phyloP scores from a whole-genome alignment of 2,888 invertebrate species.

The Brachycybe producta region DNA sequence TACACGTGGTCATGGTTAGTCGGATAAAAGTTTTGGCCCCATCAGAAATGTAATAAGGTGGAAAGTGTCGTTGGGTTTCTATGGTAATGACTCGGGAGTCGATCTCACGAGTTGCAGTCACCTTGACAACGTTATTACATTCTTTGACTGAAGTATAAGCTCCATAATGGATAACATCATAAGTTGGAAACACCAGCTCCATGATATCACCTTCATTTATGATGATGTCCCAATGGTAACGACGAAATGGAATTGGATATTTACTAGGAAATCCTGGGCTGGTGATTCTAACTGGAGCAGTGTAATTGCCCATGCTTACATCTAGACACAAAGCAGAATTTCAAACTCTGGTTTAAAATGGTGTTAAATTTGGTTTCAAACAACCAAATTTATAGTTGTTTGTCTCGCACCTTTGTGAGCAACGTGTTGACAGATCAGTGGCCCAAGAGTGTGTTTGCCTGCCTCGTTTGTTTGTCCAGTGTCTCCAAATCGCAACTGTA shows the following conservation, averaged over 20 bases:
- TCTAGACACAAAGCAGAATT: too few relatives aligned
- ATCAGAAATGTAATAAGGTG: slow-evolving; percentile 26
- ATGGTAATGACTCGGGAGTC: slow-evolving; percentile 19
- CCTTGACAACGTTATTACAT: slow-evolving; percentile 23
- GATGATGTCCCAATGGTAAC: slow-evolving; percentile 25
- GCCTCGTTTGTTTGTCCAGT: slow-evolving; percentile 26
- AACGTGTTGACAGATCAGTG: slow-evolving; percentile 23
- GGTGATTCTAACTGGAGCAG: slow-evolving; percentile 23
- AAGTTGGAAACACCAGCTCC: slow-evolving; percentile 27
- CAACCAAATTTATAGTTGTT: background rate
- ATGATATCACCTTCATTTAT: slow-evolving; percentile 23
- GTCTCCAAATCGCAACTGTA: slow-evolving; percentile 26
- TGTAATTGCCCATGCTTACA: slow-evolving; percentile 21
- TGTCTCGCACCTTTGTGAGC: slow-evolving; percentile 24
- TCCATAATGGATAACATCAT: slow-evolving; percentile 25
- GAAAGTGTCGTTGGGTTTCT: slow-evolving; percentile 22
- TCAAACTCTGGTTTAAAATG: too few relatives aligned
- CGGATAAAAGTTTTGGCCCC: slow-evolving; percentile 23
- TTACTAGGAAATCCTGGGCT: slow-evolving; percentile 23
- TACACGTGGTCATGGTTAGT: slow-evolving; percentile 25
- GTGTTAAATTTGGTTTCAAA: too few relatives aligned
- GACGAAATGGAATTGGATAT: slow-evolving; percentile 25
- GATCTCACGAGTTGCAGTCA: slow-evolving; percentile 12
- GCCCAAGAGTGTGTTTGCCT: slow-evolving; percentile 25
- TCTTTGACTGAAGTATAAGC: slow-evolving; percentile 25